phyloP scores from a whole-genome alignment of 2,888 invertebrate species.

The Aplocera efformata region DNA sequence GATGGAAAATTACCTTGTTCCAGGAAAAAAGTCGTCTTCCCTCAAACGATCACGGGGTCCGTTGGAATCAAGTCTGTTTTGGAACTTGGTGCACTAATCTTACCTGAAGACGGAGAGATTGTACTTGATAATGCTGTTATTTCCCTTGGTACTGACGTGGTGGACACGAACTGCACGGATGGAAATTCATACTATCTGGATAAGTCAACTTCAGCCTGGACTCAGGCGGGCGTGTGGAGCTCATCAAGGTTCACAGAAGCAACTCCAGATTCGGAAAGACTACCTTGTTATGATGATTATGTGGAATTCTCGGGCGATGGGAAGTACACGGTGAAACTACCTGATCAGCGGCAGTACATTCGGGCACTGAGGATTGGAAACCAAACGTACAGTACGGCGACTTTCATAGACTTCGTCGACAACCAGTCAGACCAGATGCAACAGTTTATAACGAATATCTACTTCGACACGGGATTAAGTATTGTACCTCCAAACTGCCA shows the following conservation, averaged over 20 bases:
- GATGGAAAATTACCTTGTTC: constrained; percentile 62
- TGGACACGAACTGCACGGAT: constrained; percentile 46
- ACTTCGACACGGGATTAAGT: constrained; percentile 34
- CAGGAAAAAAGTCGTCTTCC: constrained; percentile 61
- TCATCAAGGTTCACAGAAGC: constrained; percentile 64
- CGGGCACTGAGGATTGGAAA: constrained; percentile 40
- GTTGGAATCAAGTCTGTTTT: constrained; percentile 46
- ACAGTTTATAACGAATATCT: constrained; percentile 44
- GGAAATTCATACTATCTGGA: constrained; percentile 53
- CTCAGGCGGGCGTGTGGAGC: constrained; percentile 66
- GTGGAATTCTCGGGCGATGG: constrained; percentile 56
- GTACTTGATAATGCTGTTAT: constrained; percentile 50
- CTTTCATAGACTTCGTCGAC: constrained; percentile 26
- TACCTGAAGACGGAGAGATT: constrained; percentile 66
- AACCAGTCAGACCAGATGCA: constrained; percentile 30
- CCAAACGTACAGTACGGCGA: constrained; percentile 23
- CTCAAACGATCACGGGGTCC: constrained; percentile 45
- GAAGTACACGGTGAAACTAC: constrained; percentile 49
- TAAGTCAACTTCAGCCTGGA: constrained; percentile 53
- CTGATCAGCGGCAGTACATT: constrained; percentile 44
- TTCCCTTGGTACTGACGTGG: constrained; percentile 42
- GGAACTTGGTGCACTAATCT: constrained; percentile 47
- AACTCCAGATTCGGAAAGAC: constrained; percentile 69
- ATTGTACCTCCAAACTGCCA: constrained; percentile 32
- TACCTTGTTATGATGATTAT: constrained; percentile 69